Evolutionary conservation across 2,888 invertebrate species (phyloP).

Genomic region (Rhamnusium bicolor): DNA sequence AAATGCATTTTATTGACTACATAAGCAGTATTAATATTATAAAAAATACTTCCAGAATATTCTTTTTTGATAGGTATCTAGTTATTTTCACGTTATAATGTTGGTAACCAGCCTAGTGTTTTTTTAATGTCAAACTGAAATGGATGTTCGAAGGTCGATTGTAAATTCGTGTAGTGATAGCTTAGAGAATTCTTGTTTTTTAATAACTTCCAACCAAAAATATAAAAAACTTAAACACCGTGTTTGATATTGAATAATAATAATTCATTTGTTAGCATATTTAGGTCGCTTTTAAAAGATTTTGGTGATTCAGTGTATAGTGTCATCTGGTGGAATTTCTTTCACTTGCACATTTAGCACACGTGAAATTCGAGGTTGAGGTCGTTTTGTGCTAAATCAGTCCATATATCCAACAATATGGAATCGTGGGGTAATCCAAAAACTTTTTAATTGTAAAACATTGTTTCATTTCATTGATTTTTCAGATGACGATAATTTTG

Average conservation of each 20-base stretch:
- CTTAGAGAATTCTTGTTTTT: constrained; percentile 50
- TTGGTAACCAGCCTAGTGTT: background rate
- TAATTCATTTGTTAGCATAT: constrained; percentile 17
- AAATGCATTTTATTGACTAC: background rate
- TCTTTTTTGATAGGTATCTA: background rate
- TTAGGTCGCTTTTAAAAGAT: constrained; percentile 10
- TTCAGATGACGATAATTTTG: constrained; percentile 83
- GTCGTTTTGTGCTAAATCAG: constrained; percentile 52
- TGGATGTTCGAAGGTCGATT: constrained; percentile 55
- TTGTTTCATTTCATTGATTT: constrained; percentile 22
- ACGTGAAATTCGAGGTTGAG: constrained; percentile 64
- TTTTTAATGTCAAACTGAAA: constrained; percentile 49
- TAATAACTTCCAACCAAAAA: constrained; percentile 52
- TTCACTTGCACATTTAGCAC: constrained; percentile 56
- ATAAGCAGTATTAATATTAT: background rate
- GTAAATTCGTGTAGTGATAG: constrained; percentile 51
- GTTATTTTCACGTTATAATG: background rate
- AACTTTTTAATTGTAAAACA: background rate
- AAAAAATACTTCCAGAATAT: background rate
- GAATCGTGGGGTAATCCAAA: constrained; percentile 68
- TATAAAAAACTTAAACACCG: constrained; percentile 57
- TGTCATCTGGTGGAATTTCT: constrained; percentile 58
- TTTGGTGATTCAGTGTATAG: constrained; percentile 43
- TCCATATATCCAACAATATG: constrained; percentile 62
- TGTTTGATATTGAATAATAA: constrained; percentile 56